Evolutionary conservation across 2,888 invertebrate species (phyloP), one percentile per base, ranked within the genome.

Genomic region (Drosophila putrida): DNA sequence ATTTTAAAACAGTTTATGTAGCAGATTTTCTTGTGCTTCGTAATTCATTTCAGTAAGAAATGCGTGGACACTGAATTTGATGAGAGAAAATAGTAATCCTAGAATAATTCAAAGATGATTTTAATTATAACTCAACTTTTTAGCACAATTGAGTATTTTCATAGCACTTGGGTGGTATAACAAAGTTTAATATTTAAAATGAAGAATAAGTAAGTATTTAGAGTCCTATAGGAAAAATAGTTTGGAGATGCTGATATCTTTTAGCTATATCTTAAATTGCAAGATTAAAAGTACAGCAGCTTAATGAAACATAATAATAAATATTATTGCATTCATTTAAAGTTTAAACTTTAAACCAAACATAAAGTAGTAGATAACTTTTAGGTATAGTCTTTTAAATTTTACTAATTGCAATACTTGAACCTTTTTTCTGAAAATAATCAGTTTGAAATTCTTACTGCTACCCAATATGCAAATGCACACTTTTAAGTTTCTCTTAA

Each of bases 1-100:
- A 46, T 50, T 41, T 49, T 47, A 10, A 50, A 49, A 38, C 36
- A 31, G 33, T 27, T 54, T 35, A 46, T 13, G 8, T 25, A 46
- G 41, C 49, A 28, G 33, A 44, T 47, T 39, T 25, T 33, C 13
- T 4, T 10, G 0, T 13, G 33, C 11, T 33, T 43, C 35, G 47
- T 49, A 27, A 10, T 6, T 6, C 20, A 55, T 27, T 33, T 35
- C 31, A 11, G n/a, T 36, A 50, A 28, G 36, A 8, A 27, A 6
- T 1, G 10, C 13, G 38, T 36, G 25, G 35, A 10, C 11, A 9
- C 0, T 11, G 6, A 10, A 50, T 27, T 9, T 13, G 1, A 6
- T 13, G 35, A 33, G 35, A 33, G 33, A 13, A 11, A 36, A n/a
- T 2, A 20, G 1, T 20, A 20, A 20, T 20, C 20, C 20, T 20